Evolutionary conservation across 2,888 invertebrate species (phyloP), one percentile per base, ranked within the genome.

Genomic region (Acanthopleura granulata): DNA sequence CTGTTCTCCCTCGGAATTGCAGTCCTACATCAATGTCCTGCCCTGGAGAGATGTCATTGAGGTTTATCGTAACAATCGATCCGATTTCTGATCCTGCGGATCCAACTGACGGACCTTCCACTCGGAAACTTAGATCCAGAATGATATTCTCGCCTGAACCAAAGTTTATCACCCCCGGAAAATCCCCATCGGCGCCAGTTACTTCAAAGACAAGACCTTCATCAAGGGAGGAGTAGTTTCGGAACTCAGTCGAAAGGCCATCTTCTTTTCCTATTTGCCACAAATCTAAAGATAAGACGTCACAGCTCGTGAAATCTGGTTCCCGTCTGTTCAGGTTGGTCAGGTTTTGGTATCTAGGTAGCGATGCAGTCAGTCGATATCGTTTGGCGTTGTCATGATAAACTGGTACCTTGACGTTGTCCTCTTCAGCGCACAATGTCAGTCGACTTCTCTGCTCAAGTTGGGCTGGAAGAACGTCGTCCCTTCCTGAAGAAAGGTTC

Each of bases 61-160:
- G 82, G 29, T 75, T 73, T 4, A 83, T 72, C 29, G 75, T 80
- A 1, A 84, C 27, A 62, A 82, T 74, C 0, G 84, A 82, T 9
- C 85, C 85, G 76, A 85, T 82, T 73, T 83, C 82, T 14, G 84
- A 79, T 72, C 84, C 83, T 25, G 83, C 78, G 72, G 81, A 79
- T 15, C 85, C 85, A n/a, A 79, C 77, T 0, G 79, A 81, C 71
- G 80, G 79, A 1, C 85, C 85, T 62, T 82, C 82, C 15, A 85
- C 74, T 27, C 74, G 71, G 57, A 85, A 85, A 12, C 76, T 76
- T 9, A 80, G 50, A 0, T 81, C 75, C 3, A 82, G 61, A 49
- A 75, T 62, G 0, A 80, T 29, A 27, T 62, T 29, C 40, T 61
- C 22, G 18, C 18, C 57, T 61, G 73, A 73, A 22, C 1, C 16